Conservation (phyloP, 2,888 invertebrate genomes). For the Lingula anatina region DNA sequence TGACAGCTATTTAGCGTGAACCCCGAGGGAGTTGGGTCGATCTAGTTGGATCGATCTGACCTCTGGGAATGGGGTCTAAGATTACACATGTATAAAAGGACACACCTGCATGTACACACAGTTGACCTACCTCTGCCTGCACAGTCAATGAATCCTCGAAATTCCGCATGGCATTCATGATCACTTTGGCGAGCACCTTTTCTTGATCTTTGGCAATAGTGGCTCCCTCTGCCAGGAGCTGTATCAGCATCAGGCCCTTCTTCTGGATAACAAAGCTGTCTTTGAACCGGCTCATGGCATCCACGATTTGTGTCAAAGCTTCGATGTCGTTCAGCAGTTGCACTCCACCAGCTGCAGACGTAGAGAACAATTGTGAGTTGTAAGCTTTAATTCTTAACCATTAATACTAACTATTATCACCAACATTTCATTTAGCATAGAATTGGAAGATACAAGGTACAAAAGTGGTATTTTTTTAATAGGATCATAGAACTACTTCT, state of each 20-base stretch:
- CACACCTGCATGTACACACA: neutral
- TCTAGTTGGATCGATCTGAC: no score
- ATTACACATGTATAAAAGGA: no score
- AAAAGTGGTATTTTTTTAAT: no score
- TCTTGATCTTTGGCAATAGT: slow-evolving; percentile 5
- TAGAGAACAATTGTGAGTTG: neutral
- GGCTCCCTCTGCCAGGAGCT: slow-evolving; percentile 24
- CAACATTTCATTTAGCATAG: no score
- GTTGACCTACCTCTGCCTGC: slow-evolving; percentile 28
- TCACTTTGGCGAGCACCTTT: slow-evolving; percentile 16
- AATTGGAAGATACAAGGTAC: no score
- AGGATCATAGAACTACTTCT: no score
- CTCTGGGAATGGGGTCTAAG: no score
- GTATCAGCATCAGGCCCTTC: slow-evolving; percentile 39
- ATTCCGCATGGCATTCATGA: slow-evolving; percentile 21
- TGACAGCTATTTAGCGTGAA: no score
- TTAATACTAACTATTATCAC: no score
- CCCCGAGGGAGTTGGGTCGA: no score
- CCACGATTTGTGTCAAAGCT: slow-evolving; percentile 17
- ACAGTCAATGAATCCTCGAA: slow-evolving; percentile 20
- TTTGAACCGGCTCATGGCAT: slow-evolving; percentile 18
- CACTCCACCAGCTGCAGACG: slow-evolving; percentile 19
- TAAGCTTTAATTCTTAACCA: no score
- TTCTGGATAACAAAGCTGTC: slow-evolving; percentile 28
- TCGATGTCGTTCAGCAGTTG: slow-evolving; percentile 18